These are phyloP conservation scores for Centropus unirufus DNA, from an alignment of 2,113 vertebrate species.

Conservation along the genomic window DNA sequence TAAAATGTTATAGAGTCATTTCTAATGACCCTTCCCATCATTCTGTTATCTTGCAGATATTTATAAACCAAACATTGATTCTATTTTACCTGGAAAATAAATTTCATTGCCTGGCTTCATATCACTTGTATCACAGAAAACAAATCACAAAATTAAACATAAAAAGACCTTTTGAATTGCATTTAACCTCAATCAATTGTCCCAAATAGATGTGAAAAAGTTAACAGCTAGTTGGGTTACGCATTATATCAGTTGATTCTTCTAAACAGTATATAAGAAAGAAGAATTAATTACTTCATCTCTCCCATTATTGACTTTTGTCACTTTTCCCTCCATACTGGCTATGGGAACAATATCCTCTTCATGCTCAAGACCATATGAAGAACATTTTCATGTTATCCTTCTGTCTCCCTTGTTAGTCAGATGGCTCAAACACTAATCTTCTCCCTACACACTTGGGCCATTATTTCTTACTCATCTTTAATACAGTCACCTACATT, in stretches of 20 bases:
- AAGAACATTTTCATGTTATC: neutral
- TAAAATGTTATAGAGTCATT: neutral
- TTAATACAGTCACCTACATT: neutral
- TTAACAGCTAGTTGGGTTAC: neutral
- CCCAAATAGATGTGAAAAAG: neutral
- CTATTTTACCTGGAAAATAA: neutral
- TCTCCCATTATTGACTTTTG: neutral
- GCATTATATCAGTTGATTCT: neutral
- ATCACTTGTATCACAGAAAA: neutral
- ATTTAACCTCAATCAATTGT: neutral
- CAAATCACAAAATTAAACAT: neutral
- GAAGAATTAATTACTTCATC: neutral
- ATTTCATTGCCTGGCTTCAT: neutral
- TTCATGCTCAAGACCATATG: neutral
- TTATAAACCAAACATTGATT: neutral
- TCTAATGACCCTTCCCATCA: neutral
- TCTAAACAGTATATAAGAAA: neutral
- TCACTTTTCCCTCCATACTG: neutral
- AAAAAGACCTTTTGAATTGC: neutral
- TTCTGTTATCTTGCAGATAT: neutral
- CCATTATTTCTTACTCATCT: neutral
- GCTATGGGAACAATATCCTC: neutral
- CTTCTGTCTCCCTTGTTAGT: neutral
- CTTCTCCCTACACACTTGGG: neutral
- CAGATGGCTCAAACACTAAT: neutral